Percentiles rank a stretch among this genome's conserved stretches.
Evolutionary conservation across 2,797 vertebrate species (phyloP).

Genomic region (Loriculus beryllinus): DNA sequence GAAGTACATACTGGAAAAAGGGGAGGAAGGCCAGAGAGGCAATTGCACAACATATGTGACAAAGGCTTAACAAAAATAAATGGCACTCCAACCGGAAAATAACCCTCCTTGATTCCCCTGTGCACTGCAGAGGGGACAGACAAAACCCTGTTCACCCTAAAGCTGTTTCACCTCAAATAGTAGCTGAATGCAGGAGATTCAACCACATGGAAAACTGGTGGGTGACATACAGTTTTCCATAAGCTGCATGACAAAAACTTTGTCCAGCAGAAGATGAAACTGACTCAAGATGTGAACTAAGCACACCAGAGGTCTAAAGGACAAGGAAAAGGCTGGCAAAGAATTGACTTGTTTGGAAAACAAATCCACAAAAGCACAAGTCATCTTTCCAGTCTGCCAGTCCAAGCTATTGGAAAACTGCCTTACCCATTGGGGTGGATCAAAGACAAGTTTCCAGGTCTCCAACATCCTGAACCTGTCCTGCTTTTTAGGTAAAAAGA

Average conservation of each 20-base stretch:
- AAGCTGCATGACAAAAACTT: neutral
- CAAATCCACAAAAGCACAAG: neutral
- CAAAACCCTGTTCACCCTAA: fast-evolving
- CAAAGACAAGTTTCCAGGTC: neutral
- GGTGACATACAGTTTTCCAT: neutral
- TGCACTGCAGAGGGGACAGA: neutral
- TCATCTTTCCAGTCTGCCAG: neutral
- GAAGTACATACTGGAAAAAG: slow-evolving; percentile 3
- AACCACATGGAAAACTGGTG: neutral
- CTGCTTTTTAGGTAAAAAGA: neutral
- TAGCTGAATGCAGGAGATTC: neutral
- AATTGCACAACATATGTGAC: slow-evolving; percentile 28
- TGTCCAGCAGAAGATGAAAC: neutral
- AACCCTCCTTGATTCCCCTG: neutral
- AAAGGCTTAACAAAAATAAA: neutral
- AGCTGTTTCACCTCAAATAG: neutral
- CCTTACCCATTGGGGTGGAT: neutral
- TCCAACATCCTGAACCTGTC: neutral
- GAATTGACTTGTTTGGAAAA: neutral
- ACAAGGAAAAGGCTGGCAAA: neutral
- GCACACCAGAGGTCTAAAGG: neutral
- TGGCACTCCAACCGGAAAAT: neutral
- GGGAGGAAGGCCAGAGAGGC: neutral
- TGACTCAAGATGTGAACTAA: neutral
- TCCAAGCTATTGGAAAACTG: neutral